Percentiles rank a stretch among this genome's conserved stretches.
phyloP scores from a whole-genome alignment of 1,140 invertebrate species.

The Scaptomyza montana region DNA sequence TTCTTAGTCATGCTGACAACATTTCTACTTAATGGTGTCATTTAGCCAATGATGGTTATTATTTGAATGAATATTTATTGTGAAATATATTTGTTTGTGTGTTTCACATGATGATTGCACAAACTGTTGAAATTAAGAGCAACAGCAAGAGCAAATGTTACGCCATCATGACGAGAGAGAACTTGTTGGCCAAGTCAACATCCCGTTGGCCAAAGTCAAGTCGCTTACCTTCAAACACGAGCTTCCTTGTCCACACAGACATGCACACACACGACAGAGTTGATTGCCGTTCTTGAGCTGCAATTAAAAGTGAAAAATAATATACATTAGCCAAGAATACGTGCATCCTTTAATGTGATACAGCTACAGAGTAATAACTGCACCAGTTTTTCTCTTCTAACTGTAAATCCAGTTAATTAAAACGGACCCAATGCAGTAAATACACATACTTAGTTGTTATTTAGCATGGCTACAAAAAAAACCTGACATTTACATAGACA shows the following conservation, averaged over 20 bases:
- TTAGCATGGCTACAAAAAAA: conserved; percentile 41
- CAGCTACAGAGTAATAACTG: conserved; percentile 20
- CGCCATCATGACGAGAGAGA: conserved; percentile 1
- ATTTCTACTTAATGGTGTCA: conserved; percentile 53
- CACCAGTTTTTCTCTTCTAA: conserved; percentile 47
- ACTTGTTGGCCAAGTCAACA: conserved; percentile 20
- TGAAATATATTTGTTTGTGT: conserved; percentile 42
- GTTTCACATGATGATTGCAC: conserved; percentile 44
- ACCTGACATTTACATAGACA: not conserved
- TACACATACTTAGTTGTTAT: conserved; percentile 53
- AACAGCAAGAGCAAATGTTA: not conserved
- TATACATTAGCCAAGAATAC: conserved; percentile 48
- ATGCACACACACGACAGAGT: conserved; percentile 4
- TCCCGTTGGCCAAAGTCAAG: conserved; percentile 16
- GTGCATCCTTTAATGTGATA: conserved; percentile 51
- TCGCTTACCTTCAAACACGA: conserved; percentile 57
- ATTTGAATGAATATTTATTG: conserved; percentile 39
- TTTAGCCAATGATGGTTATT: conserved; percentile 14
- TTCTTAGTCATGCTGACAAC: conserved; percentile 52
- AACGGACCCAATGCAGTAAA: conserved; percentile 32
- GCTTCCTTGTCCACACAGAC: conserved; percentile 43
- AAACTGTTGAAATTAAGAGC: conserved; percentile 33
- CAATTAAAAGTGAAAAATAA: conserved; percentile 66
- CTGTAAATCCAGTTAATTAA: conserved; percentile 58
- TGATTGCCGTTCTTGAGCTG: conserved; percentile 60